A percentile compares a stretch with the other conserved stretches of the same genome.
Evolutionary conservation across 1,140 invertebrate species (phyloP).

Genomic region (Drosophila quadrilineata): DNA sequence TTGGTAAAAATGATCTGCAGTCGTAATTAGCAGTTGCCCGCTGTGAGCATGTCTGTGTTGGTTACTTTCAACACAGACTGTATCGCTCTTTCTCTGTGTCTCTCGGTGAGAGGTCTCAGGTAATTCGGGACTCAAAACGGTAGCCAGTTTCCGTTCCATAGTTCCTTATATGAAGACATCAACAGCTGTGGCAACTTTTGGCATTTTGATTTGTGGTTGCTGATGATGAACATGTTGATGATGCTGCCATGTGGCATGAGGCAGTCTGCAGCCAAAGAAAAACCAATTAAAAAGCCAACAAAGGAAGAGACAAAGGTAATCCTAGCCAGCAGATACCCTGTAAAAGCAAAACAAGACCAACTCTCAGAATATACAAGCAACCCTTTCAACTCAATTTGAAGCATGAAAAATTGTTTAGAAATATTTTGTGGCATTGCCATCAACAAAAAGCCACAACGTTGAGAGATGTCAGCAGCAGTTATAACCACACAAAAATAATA

Average conservation of each 20-base stretch:
- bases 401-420: slow-evolving; percentile 55
- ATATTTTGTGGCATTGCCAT: slow-evolving; percentile 34
- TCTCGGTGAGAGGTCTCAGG: not conserved
- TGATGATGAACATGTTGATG: slow-evolving; percentile 30
- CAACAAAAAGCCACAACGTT: slow-evolving; percentile 44
- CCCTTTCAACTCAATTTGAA: too few species aligned
- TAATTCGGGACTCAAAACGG: slow-evolving; percentile 13
- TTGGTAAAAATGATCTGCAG: slow-evolving; percentile 39
- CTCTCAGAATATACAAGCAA: too few species aligned
- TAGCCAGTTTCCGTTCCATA: slow-evolving; percentile 60
- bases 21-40: slow-evolving; percentile 65
- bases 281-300: not conserved
- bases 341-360: too few species aligned
- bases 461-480: slow-evolving; percentile 57
- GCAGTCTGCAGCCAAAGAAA: not conserved
- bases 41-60: too few species aligned
- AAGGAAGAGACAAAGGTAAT: not conserved
- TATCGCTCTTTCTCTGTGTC: not conserved
- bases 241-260: slow-evolving; percentile 21
- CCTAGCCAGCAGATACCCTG: too few species aligned
- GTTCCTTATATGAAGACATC: slow-evolving; percentile 61
- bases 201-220: slow-evolving; percentile 71
- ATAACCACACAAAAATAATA: slow-evolving; percentile 41
- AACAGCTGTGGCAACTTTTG: slow-evolving; percentile 64
- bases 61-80: too few species aligned